These are phyloP conservation scores for Tupaia tana DNA, from an alignment of 2,113 vertebrate genomes.

Conservation along the genomic window DNA sequence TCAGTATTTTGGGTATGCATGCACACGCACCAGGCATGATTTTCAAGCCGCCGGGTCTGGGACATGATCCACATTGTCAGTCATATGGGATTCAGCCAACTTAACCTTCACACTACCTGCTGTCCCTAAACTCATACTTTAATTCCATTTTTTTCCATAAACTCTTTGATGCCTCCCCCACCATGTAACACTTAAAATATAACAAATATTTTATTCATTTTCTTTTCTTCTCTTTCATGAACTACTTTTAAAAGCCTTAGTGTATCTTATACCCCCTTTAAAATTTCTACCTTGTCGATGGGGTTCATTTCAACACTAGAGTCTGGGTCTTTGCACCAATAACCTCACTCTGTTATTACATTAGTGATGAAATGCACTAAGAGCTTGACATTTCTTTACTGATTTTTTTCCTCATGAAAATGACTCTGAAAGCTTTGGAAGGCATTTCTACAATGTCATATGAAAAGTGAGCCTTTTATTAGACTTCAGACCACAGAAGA, in stretches of 20 bases:
- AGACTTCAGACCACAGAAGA: conserved; percentile 55
- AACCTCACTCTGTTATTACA: neutral
- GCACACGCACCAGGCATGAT: no score
- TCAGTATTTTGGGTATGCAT: no score
- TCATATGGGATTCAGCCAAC: no score
- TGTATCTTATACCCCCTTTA: conserved; percentile 53
- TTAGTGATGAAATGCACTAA: conserved; percentile 39
- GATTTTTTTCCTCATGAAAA: conserved; percentile 47
- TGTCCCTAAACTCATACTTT: neutral
- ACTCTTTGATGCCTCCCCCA: no score
- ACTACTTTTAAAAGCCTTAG: conserved; percentile 47
- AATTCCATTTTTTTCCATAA: conserved; percentile 57
- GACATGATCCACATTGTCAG: no score
- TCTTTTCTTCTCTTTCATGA: conserved; percentile 43
- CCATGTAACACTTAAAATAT: conserved; percentile 59
- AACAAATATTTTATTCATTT: conserved; percentile 50
- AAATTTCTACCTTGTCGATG: conserved; percentile 3
- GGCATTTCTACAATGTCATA: conserved; percentile 36
- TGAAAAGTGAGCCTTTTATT: conserved; percentile 57
- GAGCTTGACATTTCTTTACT: conserved; percentile 34
- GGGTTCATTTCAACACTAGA: conserved; percentile 27
- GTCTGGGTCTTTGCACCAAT: neutral
- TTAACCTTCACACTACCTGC: no score
- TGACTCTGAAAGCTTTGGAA: conserved; percentile 54
- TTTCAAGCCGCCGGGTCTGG: no score